These are phyloP conservation scores for Hydropsyche betteni DNA, from an alignment of 2,888 invertebrate genomes.

Conservation along the genomic window DNA sequence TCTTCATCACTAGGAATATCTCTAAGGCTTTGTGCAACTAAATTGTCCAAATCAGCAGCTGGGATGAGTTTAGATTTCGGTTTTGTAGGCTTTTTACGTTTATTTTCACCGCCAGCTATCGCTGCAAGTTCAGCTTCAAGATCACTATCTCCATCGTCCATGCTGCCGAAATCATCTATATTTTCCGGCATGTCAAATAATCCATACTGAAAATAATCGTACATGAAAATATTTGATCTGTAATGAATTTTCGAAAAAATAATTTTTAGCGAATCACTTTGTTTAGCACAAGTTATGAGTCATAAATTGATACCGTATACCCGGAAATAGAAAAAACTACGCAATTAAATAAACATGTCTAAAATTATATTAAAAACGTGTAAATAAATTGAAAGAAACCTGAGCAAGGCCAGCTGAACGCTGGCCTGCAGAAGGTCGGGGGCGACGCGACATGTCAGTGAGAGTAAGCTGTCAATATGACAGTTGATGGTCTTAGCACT, in stretches of 20 bases:
- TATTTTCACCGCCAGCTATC: conserved; percentile 62
- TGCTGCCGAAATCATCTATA: conserved; percentile 66
- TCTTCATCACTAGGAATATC: conserved; percentile 84
- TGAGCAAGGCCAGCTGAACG: conserved; percentile 13
- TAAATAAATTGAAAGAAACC: not conserved
- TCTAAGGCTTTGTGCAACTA: conserved; percentile 81
- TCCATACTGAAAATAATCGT: conserved; percentile 70
- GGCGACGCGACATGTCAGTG: not conserved
- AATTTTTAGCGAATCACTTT: too few species aligned
- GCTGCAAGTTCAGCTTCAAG: conserved; percentile 88
- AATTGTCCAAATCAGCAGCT: conserved; percentile 71
- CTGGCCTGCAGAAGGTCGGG: not conserved
- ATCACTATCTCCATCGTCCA: conserved; percentile 76
- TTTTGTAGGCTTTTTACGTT: conserved; percentile 56
- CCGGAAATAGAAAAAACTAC: too few species aligned
- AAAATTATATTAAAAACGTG: not conserved
- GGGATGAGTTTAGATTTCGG: conserved; percentile 61
- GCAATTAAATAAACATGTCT: too few species aligned
- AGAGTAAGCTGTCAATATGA: conserved; percentile 5
- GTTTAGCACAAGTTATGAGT: too few species aligned
- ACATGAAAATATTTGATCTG: too few species aligned
- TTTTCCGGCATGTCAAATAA: conserved; percentile 76
- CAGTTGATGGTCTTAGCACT: not conserved
- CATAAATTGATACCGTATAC: too few species aligned
- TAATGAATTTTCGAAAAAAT: too few species aligned